phyloP scores from a whole-genome alignment of 2,888 invertebrate genomes.

The Nymphalis c-album region DNA sequence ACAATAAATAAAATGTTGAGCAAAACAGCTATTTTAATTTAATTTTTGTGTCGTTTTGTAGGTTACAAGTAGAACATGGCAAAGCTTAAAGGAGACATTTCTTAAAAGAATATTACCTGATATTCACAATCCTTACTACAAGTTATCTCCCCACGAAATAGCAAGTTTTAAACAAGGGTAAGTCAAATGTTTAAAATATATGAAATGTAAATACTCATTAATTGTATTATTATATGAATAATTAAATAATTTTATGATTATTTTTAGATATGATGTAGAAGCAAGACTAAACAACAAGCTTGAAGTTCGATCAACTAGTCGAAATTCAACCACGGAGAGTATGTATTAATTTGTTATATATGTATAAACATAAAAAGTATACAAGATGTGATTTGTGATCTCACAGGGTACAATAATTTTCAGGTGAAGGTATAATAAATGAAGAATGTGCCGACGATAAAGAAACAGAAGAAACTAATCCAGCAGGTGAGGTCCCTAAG shows the following conservation, averaged over 20 bases:
- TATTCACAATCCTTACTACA: conserved; percentile 72
- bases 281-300: conserved; percentile 57
- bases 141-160: conserved; percentile 59
- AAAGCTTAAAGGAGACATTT: conserved; percentile 76
- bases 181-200: conserved; percentile 13
- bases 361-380: not conserved
- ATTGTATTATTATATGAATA: no score
- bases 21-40: no score
- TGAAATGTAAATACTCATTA: no score
- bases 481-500: conserved; percentile 64
- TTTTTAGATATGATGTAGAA: conserved; percentile 58
- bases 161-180: conserved; percentile 67
- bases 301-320: conserved; percentile 51
- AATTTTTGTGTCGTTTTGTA: conserved; percentile 43
- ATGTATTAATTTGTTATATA: conserved; percentile 31
- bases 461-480: conserved; percentile 46
- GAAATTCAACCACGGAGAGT: conserved; percentile 55
- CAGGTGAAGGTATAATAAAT: conserved; percentile 48
- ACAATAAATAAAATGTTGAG: no score
- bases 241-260: not conserved
- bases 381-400: not conserved
- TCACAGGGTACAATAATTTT: conserved; percentile 38
- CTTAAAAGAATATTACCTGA: conserved; percentile 73
- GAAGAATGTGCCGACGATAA: conserved; percentile 49
- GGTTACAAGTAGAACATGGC: conserved; percentile 72